Base-by-base conservation (phyloP, 2,113 vertebrate species). In the Mesocricetus auratus region DNA sequence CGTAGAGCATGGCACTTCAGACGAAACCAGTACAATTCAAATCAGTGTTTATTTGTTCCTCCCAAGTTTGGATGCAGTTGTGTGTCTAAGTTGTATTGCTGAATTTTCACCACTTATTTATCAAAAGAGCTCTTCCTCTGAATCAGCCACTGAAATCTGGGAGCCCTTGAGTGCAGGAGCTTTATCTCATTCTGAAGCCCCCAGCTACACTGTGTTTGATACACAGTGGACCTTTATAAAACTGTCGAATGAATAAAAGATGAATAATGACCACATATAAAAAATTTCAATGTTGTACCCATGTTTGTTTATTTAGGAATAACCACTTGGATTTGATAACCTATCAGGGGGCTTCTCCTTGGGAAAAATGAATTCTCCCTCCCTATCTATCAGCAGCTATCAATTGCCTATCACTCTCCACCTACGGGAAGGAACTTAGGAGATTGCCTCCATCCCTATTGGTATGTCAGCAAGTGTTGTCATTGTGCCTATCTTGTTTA, bases 61-160 rank as follows among this genome's bases (percentile, higher is more conserved):
- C 53, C 81, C 86, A 71, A 92, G 29, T 92, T 75, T 4, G 88
- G 82, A 94, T 36, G 60, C 7, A 86, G 79, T 36, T 83, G 8
- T 33, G 36, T 85, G 36, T 69, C 64, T 8, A 12, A 77, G 42
- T 77, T 73, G 6, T 82, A 56, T 50, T 91, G 22, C 7, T 78
- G 22, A 94, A 69, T 22, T 73, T 89, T 62, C 22, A 58, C 45
- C 42, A 36, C 22, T 58, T 68, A 71, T 22, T 85, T 95, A 83
- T 81, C 50, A 71, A 93, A 74, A 83, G n/a, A 47, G 56, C 15
- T 36, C 60, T 42, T 90, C 64, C 91, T 77, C 89, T 87, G n/a
- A 60, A 64, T 77, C 62, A 68, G 42, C 56, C 74, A 26, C 24
- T 87, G 75, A 8, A 90, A 66, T 71, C 89, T 62, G 11, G 66